Evolutionary conservation across 2,113 vertebrate species (phyloP), one percentile per base, ranked within the genome.

Genomic region (Poeciliopsis turrubarensis): DNA sequence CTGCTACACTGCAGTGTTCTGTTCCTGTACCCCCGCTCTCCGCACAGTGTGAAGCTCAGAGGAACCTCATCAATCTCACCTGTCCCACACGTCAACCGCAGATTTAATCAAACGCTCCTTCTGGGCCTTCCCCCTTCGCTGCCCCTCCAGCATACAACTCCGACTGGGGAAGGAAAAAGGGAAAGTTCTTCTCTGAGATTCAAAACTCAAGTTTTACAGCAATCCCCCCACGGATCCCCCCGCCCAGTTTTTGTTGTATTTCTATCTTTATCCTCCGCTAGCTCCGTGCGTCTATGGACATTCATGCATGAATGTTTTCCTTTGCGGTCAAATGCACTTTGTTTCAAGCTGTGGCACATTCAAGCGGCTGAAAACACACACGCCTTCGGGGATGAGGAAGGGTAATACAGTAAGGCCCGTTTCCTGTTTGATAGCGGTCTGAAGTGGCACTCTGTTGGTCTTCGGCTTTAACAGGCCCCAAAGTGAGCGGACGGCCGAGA

Each of bases 21-120:
- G 94, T 94, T 95, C 93, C 89, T 85, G 89, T 81, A 86, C 82
- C 91, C 85, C 86, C 83, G 82, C 94, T 94, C 95, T 95, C 90
- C 61, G 86, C 94, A 89, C 97, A 95, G 93, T 96, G 93, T 96
- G 97, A 96, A 95, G 90, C 94, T 92, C 94, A 94, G 96, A 96
- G 97, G 96, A 96, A 97, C 97, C 89, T 97, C 97, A 99, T 99
- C 97, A 96, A 98, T 99, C 97, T 98, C 97, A 88, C 94, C 94
- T 93, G 96, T 95, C 95, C 51, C 75, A 89, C 91, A 89, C 94
- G 96, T 97, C 97, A 97, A 94, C 97, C 89, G 69, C 93, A 93
- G 93, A 94, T 95, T 95, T 95, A 94, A 95, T 95, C 94, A 95
- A 94, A 92, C 82, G 94, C 90, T 94, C 88, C 89, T 85, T 95